phyloP scores from a whole-genome alignment of 2,888 invertebrate genomes.

The Lycophotia porphyrea region DNA sequence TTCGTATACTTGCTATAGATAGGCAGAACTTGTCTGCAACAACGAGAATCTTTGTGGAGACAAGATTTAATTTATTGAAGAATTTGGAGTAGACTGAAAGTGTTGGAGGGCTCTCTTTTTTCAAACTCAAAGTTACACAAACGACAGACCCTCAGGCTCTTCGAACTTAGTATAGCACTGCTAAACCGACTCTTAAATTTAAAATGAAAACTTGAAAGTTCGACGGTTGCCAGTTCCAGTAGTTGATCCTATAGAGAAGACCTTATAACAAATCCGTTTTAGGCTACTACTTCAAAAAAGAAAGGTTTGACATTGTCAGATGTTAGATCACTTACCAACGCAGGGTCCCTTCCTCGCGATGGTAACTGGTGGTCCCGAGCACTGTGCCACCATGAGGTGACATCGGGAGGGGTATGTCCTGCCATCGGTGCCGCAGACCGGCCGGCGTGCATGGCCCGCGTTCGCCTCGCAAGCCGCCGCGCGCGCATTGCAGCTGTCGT shows the following conservation, averaged over 20 bases:
- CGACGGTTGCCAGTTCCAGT: not conserved
- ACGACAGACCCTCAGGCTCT: not conserved
- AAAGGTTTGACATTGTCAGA: not conserved
- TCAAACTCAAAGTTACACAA: not conserved
- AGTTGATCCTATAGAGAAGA: not conserved
- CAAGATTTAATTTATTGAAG: not conserved
- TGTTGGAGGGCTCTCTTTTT: not conserved
- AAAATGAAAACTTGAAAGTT: not conserved
- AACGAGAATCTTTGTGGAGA: conserved; percentile 43
- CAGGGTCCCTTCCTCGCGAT: conserved; percentile 94
- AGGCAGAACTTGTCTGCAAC: conserved; percentile 19
- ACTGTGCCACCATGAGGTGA: conserved; percentile 94
- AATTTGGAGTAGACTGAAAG: conserved; percentile 10
- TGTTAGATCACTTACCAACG: conserved; percentile 89
- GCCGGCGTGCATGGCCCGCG: conserved; percentile 78
- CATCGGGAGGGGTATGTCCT: conserved; percentile 95
- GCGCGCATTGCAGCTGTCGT: conserved; percentile 76
- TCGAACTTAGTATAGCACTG: not conserved
- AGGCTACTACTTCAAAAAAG: not conserved
- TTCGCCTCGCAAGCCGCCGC: conserved; percentile 85
- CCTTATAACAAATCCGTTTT: not conserved
- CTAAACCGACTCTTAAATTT: not conserved
- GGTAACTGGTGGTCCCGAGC: conserved; percentile 93
- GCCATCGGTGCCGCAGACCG: conserved; percentile 95
- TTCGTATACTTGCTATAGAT: conserved; percentile 27